Base-by-base conservation (phyloP, 2,797 vertebrate species). In the Taenioides sp. region DNA sequence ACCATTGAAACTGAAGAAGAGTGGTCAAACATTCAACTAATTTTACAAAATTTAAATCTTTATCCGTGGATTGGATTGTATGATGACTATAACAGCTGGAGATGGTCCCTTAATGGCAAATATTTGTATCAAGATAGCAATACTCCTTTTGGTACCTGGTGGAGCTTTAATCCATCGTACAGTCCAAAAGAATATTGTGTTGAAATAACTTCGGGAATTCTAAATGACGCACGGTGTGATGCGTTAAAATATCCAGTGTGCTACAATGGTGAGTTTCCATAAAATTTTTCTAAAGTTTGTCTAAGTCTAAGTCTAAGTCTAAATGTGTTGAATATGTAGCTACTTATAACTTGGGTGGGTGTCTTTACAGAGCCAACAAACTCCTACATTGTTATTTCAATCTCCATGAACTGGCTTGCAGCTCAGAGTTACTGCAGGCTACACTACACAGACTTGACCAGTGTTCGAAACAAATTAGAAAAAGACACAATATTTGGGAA, bases 101-200 rank as follows among this genome's bases (percentile, higher is more conserved):
- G 14, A 61, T 72, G 70, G 76, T 72, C 76, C 7, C 31, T 63
- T 9, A 50, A 80, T 62, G 65, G 52, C 20, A 66, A 75, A 60
- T 57, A 49, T n/a, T 27, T 77, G 37, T 69, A 67, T 9, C 1
- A 22, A 2, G 14, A 71, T 23, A 59, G 37, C 4, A 54, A 4
- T 16, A 65, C 40, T 57, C 14, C 5, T 16, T 57, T 65, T 18
- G 71, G 78, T 20, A 17, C 62, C 10, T 70, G 71, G 66, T 50
- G 65, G 55, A 16, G 1, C 55, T 57, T 72, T 7, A 0, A 58
- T 0, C 47, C 34, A 34, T n/a, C 7, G 12, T 0, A 0, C 0
- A 0, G 52, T 25, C 16, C 49, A 20, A 1, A 0, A 23, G 43
- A 70, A 20, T n/a, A 47, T 0, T 75, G 76, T 73, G 73, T 12